These are phyloP conservation scores for Anabas testudineus DNA, from an alignment of 2,797 vertebrate species.

Conservation along the genomic window DNA sequence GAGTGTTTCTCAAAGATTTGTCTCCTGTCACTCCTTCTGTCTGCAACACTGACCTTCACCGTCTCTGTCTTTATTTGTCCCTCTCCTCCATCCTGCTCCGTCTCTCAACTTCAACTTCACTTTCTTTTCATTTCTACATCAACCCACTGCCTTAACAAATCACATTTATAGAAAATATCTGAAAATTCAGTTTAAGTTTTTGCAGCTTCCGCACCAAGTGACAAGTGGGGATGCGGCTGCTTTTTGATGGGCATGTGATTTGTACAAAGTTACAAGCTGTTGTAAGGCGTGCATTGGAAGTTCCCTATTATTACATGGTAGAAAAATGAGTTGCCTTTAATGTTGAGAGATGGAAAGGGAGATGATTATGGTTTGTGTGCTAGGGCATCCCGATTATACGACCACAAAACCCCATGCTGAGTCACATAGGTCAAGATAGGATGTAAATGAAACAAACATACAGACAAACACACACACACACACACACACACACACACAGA, in stretches of 20 bases:
- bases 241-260: constrained; percentile 70
- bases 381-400: constrained; percentile 77
- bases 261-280: constrained; percentile 76
- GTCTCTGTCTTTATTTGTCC: constrained; percentile 25
- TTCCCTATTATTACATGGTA: constrained; percentile 80
- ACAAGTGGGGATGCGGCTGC: constrained; percentile 37
- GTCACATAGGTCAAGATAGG: constrained; percentile 75
- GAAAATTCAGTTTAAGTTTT: constrained; percentile 1
- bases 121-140: constrained; percentile 3
- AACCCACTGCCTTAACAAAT: constrained; percentile 5
- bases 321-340: constrained; percentile 79
- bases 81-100: constrained; percentile 3
- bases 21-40: constrained; percentile 66
- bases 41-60: constrained; percentile 62
- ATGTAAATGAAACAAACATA: constrained; percentile 63
- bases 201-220: constrained; percentile 14
- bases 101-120: neutral
- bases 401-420: constrained; percentile 78
- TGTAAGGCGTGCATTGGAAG: constrained; percentile 71
- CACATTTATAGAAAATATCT: constrained; percentile 1
- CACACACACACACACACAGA: constrained; percentile 4
- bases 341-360: constrained; percentile 78
- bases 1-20: constrained; percentile 69
- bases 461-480: constrained; percentile 21
- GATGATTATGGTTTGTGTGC: constrained; percentile 82